Conservation (phyloP, 2,797 vertebrate genomes). For the Acrossocheilus wenchowensis region DNA sequence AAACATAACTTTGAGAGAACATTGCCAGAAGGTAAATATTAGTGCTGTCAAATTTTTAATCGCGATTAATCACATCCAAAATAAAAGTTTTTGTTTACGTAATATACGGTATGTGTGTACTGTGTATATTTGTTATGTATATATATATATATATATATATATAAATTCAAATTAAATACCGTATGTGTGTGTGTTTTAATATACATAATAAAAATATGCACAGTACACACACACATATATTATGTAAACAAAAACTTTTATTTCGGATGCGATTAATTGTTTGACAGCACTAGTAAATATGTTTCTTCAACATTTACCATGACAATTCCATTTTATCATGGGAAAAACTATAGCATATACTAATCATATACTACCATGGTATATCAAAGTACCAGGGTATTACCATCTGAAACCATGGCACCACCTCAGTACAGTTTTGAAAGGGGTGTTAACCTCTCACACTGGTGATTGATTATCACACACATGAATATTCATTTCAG, state of each 20-base stretch:
- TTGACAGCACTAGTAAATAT: neutral
- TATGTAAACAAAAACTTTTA: too few species aligned
- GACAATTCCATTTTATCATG: neutral
- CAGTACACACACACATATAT: too few species aligned
- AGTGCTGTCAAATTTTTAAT: neutral
- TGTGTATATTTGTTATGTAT: too few species aligned
- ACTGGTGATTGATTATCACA: slow-evolving; percentile 15
- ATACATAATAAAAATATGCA: too few species aligned
- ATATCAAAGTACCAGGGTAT: neutral
- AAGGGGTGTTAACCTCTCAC: slow-evolving; percentile 11
- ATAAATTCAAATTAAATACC: too few species aligned
- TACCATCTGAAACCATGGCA: neutral
- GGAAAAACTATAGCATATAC: neutral
- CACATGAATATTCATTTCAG: slow-evolving; percentile 35
- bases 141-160: too few species aligned
- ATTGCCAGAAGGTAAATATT: neutral
- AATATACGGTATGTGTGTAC: too few species aligned
- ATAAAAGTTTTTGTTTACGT: too few species aligned
- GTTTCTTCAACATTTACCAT: neutral
- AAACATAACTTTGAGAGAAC: neutral
- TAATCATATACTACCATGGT: neutral
- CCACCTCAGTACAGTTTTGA: neutral
- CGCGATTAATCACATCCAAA: too few species aligned
- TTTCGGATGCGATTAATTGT: too few species aligned
- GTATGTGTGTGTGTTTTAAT: too few species aligned